Base-by-base conservation (phyloP, 2,888 invertebrate species). In the Lycophotia porphyrea region DNA sequence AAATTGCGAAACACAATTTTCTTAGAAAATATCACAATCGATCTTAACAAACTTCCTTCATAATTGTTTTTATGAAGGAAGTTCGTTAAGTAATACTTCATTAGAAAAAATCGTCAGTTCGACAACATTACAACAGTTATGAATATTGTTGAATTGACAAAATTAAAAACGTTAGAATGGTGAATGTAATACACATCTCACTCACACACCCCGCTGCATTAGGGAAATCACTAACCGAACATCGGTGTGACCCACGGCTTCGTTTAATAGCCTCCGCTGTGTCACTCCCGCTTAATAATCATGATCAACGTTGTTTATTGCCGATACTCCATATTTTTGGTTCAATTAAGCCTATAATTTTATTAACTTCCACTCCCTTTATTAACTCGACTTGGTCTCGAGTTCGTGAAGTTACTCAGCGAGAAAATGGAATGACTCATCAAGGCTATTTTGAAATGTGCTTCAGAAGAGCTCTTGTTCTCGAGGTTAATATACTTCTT, bases 241-340 rank as follows among this genome's bases (percentile, higher is more conserved):
- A 81, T 84, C 90, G 90, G 93, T 93, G 92, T 93, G 58, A 92
- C 13, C 69, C 76, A 18, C 78, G 60, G 71, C 81, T 76, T n/a
- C 66, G 69, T 87, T 89, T 92, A 92, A 92, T 92, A 91, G 90
- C 84, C 73, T 86, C 86, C 83, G 89, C 90, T 90, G 91, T 91
- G 91, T 90, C 90, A 91, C 86, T 86, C 86, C 82, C 90, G 87
- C 89, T 91, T 92, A 89, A 91, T 92, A 92, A 93, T 92, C 89
- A 89, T 88, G 89, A 91, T 90, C 88, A 88, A 84, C 88, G 88
- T 91, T 90, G 89, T 90, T 91, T 91, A 91, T 90, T 77, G 69
- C 73, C 80, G 82, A 87, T 87, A 85, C 81, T 83, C 87, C 71
- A 84, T 87, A 87, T 88, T 88, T 87, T 87, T 80, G 88, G 87